Conservation (phyloP, 2,797 vertebrate genomes). For the Prionace glauca region DNA sequence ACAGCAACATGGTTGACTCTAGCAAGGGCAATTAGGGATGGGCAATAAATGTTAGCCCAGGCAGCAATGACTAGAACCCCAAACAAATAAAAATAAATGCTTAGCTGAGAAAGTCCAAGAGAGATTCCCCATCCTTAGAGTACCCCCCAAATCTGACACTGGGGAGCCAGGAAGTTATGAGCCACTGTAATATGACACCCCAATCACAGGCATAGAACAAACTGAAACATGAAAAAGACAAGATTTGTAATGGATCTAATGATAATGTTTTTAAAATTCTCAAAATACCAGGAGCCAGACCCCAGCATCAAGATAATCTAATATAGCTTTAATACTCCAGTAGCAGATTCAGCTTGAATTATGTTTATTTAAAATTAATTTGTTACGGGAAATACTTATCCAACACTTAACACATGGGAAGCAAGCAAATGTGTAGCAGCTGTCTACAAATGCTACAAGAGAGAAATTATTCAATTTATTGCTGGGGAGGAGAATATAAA, state of each 20-base stretch:
- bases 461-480: slow-evolving; percentile 5
- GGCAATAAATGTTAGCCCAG: too few relatives aligned
- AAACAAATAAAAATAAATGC: too few relatives aligned
- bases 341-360: slow-evolving; percentile 4
- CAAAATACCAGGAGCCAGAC: neutral
- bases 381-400: neutral
- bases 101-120: too few relatives aligned
- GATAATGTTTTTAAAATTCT: neutral
- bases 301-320: neutral
- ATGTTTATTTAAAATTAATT: slow-evolving; percentile 32
- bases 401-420: neutral
- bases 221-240: neutral
- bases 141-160: too few relatives aligned
- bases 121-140: too few relatives aligned
- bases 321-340: neutral
- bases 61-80: too few relatives aligned
- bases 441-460: neutral
- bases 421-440: slow-evolving; percentile 17
- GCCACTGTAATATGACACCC: neutral
- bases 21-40: too few relatives aligned
- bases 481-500: neutral
- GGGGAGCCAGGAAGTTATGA: too few relatives aligned
- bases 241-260: neutral
- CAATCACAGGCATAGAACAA: neutral
- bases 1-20: too few relatives aligned